Conservation (phyloP, 2,888 invertebrate species). For the Patella caerulea region DNA sequence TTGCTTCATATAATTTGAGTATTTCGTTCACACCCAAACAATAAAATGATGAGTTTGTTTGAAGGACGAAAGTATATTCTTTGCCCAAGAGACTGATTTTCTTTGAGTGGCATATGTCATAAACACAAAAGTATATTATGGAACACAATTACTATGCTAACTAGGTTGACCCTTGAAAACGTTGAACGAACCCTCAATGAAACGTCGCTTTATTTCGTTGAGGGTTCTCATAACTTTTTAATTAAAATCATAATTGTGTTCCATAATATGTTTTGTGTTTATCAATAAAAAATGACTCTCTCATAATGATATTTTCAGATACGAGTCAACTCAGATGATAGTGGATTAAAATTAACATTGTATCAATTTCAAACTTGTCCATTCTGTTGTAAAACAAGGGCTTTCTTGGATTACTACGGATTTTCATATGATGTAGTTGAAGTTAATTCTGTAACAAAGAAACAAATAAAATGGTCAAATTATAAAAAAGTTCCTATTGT, state of each 20-base stretch:
- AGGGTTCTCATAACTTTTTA: neutral
- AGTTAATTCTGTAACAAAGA: conserved; percentile 94
- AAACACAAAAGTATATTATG: no score
- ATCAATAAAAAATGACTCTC: no score
- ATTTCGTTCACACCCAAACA: neutral
- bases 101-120: no score
- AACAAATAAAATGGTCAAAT: conserved; percentile 91
- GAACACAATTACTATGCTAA: no score
- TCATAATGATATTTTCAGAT: conserved; percentile 35
- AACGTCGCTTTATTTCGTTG: no score
- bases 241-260: neutral
- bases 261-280: no score
- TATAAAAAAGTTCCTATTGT: conserved; percentile 97
- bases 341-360: conserved; percentile 80
- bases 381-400: conserved; percentile 88
- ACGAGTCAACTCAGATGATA: conserved; percentile 44
- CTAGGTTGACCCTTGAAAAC: no score
- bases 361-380: conserved; percentile 99
- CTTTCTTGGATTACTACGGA: conserved; percentile 86
- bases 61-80: neutral
- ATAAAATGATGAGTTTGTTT: conserved; percentile 21
- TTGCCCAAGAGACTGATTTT: neutral
- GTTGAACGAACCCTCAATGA: no score
- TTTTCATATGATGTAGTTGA: conserved; percentile 96
- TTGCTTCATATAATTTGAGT: no score